Conservation (phyloP, 1,140 invertebrate species). For the Bemisia tabaci region DNA sequence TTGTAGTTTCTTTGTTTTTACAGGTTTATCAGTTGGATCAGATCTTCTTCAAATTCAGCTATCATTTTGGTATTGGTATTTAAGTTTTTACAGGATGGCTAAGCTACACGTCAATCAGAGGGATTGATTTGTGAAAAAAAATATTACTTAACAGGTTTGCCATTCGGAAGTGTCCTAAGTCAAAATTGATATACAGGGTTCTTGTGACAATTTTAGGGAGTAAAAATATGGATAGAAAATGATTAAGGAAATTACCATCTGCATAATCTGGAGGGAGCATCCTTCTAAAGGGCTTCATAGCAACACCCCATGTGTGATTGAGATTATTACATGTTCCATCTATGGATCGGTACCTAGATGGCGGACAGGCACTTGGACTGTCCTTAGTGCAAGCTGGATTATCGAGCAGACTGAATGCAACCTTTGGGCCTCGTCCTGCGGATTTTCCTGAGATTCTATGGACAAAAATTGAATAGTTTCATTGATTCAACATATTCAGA, state of each 20-base stretch:
- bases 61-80: too few species aligned
- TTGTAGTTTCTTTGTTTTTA: too few species aligned
- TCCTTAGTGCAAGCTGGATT: not conserved
- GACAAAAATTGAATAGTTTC: too few species aligned
- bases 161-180: too few species aligned
- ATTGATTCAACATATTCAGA: too few species aligned
- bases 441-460: not conserved
- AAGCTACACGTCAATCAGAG: too few species aligned
- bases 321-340: constrained; percentile 76
- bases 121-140: too few species aligned
- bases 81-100: too few species aligned
- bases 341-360: constrained; percentile 45
- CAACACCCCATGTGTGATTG: constrained; percentile 51
- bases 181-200: too few species aligned
- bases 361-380: constrained; percentile 18
- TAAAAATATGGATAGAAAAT: constrained; percentile 14
- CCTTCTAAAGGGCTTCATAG: constrained; percentile 61
- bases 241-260: constrained; percentile 40
- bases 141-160: too few species aligned
- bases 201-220: constrained; percentile 2
- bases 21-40: too few species aligned
- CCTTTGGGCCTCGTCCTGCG: not conserved
- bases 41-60: too few species aligned
- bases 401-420: not conserved
- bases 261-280: constrained; percentile 55